Evolutionary conservation across 2,797 vertebrate genomes (phyloP).

Genomic region (Pampus argenteus): DNA sequence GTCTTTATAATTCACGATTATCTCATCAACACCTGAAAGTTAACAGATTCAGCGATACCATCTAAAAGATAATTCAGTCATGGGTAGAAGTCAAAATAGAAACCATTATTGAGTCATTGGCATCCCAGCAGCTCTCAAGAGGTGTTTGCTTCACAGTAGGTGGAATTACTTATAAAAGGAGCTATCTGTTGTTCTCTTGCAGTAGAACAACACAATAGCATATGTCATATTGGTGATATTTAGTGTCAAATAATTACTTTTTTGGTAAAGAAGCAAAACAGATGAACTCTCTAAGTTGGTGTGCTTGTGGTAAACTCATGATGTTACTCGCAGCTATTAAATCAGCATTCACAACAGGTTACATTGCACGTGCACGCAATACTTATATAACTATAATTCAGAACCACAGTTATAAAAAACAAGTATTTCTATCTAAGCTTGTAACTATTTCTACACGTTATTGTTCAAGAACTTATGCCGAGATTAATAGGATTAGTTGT

Average conservation of each 20-base stretch:
- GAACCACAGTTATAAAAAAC: background rate
- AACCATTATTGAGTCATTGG: slow-evolving; percentile 74
- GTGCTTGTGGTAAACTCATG: background rate
- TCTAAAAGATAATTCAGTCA: slow-evolving; percentile 56
- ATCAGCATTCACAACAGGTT: slow-evolving; percentile 2
- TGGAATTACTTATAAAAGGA: slow-evolving; percentile 60
- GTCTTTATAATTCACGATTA: slow-evolving; percentile 13
- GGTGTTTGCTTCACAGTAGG: slow-evolving; percentile 70
- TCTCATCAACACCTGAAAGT: slow-evolving; percentile 17
- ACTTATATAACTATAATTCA: too few relatives aligned
- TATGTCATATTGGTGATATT: background rate
- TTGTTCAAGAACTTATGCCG: background rate
- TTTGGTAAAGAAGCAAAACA: background rate
- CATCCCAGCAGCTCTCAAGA: slow-evolving; percentile 69
- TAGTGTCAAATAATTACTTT: background rate
- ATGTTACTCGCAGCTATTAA: background rate
- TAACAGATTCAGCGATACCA: slow-evolving; percentile 26
- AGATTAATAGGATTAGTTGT: background rate
- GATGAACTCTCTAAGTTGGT: background rate
- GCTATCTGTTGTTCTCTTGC: slow-evolving; percentile 50
- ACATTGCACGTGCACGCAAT: background rate
- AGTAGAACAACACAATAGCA: slow-evolving; percentile 44
- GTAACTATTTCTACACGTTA: background rate
- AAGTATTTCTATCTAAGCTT: too few relatives aligned
- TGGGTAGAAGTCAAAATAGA: slow-evolving; percentile 74